These are phyloP conservation scores for Rhabdophis nuchalis DNA, from an alignment of 2,797 vertebrate species.

Conservation along the genomic window DNA sequence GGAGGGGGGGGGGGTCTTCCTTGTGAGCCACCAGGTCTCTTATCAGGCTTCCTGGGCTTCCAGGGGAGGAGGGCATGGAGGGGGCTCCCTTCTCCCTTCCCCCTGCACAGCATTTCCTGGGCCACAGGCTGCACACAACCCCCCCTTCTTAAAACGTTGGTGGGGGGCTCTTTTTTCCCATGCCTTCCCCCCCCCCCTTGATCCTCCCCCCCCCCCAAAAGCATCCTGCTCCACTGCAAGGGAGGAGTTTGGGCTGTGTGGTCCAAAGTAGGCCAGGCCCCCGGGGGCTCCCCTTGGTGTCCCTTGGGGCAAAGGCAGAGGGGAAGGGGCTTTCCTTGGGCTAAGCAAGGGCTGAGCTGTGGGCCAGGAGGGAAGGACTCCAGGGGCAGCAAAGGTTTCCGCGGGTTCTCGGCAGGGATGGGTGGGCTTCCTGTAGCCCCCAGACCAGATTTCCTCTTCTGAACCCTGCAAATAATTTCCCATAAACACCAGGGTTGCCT, in stretches of 20 bases:
- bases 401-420: neutral
- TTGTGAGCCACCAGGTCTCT: neutral
- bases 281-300: neutral
- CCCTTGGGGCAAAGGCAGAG: neutral
- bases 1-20: too few species aligned
- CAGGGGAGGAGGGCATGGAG: too few species aligned
- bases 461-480: neutral
- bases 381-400: too few species aligned
- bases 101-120: neutral
- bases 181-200: neutral
- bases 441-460: neutral
- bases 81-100: too few species aligned
- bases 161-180: neutral
- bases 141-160: neutral
- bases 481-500: fast-evolving
- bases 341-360: neutral
- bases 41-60: too few species aligned
- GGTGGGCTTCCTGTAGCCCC: neutral
- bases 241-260: neutral
- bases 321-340: neutral
- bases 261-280: neutral
- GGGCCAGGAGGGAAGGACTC: neutral
- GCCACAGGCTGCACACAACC: neutral
- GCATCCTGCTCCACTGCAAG: neutral
- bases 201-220: neutral